Evolutionary conservation across 2,113 vertebrate genomes (phyloP), one percentile per base, ranked within the genome.

Genomic region (Nothocercus nigrocapillus): DNA sequence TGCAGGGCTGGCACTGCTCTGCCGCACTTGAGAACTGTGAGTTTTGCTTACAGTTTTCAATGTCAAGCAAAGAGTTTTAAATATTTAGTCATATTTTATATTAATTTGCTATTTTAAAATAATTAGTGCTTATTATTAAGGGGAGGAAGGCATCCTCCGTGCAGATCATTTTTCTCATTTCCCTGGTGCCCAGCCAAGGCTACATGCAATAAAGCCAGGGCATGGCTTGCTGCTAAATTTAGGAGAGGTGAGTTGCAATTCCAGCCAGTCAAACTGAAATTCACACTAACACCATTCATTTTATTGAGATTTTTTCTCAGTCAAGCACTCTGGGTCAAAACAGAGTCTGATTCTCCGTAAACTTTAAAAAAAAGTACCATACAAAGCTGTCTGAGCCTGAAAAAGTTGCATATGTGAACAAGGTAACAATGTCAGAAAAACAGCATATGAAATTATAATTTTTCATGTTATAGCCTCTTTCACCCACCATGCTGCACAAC

Each of bases 1-100:
- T 72, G 56, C 69, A 95, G 32, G 38, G 30, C 74, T 96, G 82
- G 81, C 81, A 89, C 8, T 62, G 42, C 18, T 89, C 58, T 58
- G 74, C 53, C 66, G 86, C 53, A 66, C 83, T 82, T 0, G 8
- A 91, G 78, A 94, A 89, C 36, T 91, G 58, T 49, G 13, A 13
- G 5, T 76, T 94, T 93, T 84, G 69, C 78, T 91, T 72, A 83
- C 24, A 22, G 51, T 89, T 91, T 91, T 76, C 78, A 59, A 36
- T 47, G 70, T 59, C 84, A 82, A 90, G 66, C 42, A 89, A 92
- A 91, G 61, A 92, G 81, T 91, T 91, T 91, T 14, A 76, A 66
- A 63, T 76, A 45, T 89, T 90, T 82, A 76, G 62, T 79, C 80
- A 91, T 53, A 47, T 94, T 79, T 93, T 67, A 40, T 68, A 67